These are phyloP conservation scores for Drosophila prolongata DNA, from an alignment of 2,888 invertebrate species.

Conservation along the genomic window DNA sequence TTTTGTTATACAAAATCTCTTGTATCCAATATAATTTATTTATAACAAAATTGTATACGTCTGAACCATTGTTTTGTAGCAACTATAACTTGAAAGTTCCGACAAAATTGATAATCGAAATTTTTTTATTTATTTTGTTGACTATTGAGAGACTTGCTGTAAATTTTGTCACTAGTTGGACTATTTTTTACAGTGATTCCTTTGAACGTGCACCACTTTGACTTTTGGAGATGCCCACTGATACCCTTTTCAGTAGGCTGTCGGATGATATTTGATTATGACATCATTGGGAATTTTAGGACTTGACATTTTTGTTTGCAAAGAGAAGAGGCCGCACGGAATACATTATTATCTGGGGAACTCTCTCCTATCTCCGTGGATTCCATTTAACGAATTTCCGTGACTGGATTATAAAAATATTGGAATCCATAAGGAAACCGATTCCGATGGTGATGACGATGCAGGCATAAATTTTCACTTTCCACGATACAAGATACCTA, in stretches of 20 bases:
- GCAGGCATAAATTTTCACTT: constrained; percentile 78
- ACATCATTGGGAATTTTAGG: constrained; percentile 56
- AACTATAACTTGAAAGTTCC: too few species aligned
- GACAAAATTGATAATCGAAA: too few species aligned
- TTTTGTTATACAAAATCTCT: too few species aligned
- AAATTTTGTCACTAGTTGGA: background rate
- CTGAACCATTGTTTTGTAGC: too few species aligned
- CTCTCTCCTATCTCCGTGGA: constrained; percentile 57
- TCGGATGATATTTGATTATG: constrained; percentile 60
- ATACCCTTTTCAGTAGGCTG: constrained; percentile 30
- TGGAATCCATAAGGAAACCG: constrained; percentile 78
- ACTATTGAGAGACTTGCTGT: too few species aligned
- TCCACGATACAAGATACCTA: constrained; percentile 61
- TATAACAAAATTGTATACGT: too few species aligned
- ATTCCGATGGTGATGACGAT: constrained; percentile 46
- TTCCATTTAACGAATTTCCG: constrained; percentile 74
- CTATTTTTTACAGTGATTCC: constrained; percentile 29
- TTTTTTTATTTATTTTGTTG: too few species aligned
- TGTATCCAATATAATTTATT: too few species aligned
- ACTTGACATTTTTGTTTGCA: constrained; percentile 12
- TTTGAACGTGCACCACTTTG: constrained; percentile 66
- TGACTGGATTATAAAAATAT: constrained; percentile 79
- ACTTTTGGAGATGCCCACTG: constrained; percentile 52
- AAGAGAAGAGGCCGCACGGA: constrained; percentile 13
- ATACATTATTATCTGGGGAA: constrained; percentile 25